Conservation (phyloP, 1,140 invertebrate species). For the Pseudomyrmex dendroicus region DNA sequence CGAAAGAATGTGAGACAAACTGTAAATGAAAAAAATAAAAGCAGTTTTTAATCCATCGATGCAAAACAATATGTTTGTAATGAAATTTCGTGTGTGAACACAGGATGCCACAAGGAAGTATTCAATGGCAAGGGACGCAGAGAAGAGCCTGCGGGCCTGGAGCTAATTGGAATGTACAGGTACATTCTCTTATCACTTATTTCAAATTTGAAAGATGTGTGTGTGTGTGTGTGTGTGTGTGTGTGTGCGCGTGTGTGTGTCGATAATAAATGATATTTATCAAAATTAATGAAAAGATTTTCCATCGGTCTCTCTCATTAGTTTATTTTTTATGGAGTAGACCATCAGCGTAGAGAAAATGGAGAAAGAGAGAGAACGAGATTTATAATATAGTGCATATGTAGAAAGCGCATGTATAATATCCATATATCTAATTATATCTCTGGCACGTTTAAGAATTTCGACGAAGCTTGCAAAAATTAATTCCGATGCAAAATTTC, state of each 20-base stretch:
- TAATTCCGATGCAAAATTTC: slow-evolving; percentile 17
- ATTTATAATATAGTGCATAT: slow-evolving; percentile 7
- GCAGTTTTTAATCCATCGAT: background rate
- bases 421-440: slow-evolving; percentile 20
- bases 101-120: slow-evolving; percentile 83
- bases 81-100: slow-evolving; percentile 71
- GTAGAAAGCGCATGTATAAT: slow-evolving; percentile 39
- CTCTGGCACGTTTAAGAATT: slow-evolving; percentile 48
- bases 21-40: background rate
- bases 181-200: slow-evolving; percentile 62
- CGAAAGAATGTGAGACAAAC: background rate
- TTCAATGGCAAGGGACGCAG: slow-evolving; percentile 84
- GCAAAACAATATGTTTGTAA: background rate
- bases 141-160: slow-evolving; percentile 83
- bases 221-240: background rate
- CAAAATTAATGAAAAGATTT: background rate
- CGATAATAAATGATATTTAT: slow-evolving; percentile 14
- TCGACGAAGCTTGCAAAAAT: slow-evolving; percentile 17
- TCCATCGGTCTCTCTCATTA: slow-evolving; percentile 41
- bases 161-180: slow-evolving; percentile 84
- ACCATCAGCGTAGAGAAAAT: background rate
- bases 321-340: slow-evolving; percentile 41
- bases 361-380: background rate
- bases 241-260: background rate
- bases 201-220: background rate